Conservation (phyloP, 2,797 vertebrate genomes). For the Sebastiscus tertius region DNA sequence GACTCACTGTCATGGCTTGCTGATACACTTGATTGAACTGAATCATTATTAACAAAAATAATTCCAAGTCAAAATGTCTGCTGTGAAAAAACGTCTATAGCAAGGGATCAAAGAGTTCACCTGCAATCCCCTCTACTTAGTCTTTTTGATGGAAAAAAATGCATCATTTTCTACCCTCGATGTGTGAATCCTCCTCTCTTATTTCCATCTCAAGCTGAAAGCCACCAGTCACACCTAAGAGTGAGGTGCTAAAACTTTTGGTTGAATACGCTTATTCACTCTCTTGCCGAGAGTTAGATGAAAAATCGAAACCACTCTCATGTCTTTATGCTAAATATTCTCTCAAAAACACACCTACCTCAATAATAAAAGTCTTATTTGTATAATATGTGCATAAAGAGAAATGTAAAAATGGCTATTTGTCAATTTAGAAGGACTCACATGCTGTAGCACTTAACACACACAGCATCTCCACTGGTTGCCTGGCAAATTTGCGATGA, state of each 20-base stretch:
- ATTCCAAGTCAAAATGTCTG: not conserved
- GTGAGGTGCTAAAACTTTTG: not conserved
- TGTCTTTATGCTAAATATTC: not conserved
- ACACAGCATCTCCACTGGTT: not conserved
- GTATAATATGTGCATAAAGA: not conserved
- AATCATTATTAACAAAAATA: not conserved
- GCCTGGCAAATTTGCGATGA: not conserved
- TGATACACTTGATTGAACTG: not conserved
- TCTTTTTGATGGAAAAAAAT: not conserved
- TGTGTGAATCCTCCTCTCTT: not conserved
- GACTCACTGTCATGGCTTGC: not conserved
- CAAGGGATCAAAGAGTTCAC: not conserved
- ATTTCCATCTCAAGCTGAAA: not conserved
- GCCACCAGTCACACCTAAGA: not conserved
- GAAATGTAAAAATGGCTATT: not conserved
- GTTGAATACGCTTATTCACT: not conserved
- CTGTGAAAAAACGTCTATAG: not conserved
- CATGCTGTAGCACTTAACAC: not conserved
- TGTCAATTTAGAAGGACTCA: not conserved
- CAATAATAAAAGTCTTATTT: not conserved
- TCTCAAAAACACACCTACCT: not conserved
- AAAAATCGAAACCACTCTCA: not conserved
- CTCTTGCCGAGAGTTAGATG: not conserved
- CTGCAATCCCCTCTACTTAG: not conserved
- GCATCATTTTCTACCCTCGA: not conserved